Evolutionary conservation across 1,140 invertebrate species (phyloP), one percentile per base, ranked within the genome.

Genomic region (Eulimnadia texana): DNA sequence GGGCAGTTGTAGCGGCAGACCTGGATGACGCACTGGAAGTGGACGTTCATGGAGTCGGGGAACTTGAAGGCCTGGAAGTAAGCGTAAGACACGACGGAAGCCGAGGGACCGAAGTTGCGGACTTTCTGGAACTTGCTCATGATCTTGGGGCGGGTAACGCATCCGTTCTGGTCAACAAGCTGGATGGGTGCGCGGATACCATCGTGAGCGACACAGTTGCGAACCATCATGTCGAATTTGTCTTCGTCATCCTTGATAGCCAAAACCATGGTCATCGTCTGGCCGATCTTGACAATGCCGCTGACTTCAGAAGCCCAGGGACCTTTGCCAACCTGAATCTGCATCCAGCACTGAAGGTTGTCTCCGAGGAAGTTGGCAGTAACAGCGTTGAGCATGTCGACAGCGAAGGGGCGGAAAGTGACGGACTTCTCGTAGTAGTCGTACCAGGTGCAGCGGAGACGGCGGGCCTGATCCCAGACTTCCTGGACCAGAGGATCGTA

Each of bases 61-160:
- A 95, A 95, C 73, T 95, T 94, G 76, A 94, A 95, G 1, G 91
- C 91, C 75, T 92, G 88, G 85, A 95, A 95, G 74, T 94, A 92
- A 1, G 92, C 91, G 69, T 93, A 95, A 54, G 88, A 90, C 1
- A 95, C 87, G 0, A 94, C 92, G 0, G 89, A 92, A 3, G 92
- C 92, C 25, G 88, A 90, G 0, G 89, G 86, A 0, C 91, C 92
- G 64, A 94, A 95, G 77, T 94, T 93, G 76, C 93, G 93, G 64
- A 94, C 91, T 74, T 95, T 95, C 66, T 92, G 89, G 83, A 95
- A 95, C 72, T 86, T 85, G 52, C 68, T 76, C 91, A 95, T 94
- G 61, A 95, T 90, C 71, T 95, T 95, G 2, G 89, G 89, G 68
- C 91, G 76, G 1, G 90, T 87, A 0, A 95, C 89, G 69, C 91